Base-by-base conservation (phyloP, 2,113 vertebrate species). In the Cacatua alba region DNA sequence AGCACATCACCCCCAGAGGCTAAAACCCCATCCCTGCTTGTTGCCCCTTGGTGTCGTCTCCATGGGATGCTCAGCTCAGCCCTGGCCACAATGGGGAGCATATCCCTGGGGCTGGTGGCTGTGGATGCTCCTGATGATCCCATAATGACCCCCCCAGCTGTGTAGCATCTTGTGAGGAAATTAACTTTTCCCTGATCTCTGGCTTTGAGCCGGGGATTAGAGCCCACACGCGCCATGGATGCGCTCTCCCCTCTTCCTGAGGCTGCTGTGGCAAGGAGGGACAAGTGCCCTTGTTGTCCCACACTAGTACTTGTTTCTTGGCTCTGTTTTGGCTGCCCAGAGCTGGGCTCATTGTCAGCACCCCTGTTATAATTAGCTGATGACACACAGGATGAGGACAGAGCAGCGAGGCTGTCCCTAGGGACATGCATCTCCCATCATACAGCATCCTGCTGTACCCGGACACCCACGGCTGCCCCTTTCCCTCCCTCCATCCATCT, bases 151-250 rank as follows among this genome's bases (percentile, higher is more conserved):
- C 76, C 41, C 21, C 88, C 95, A 92, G 95, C 87, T 94, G 90
- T 76, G 88, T 68, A 95, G 82, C 91, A 76, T 94, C 91, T 83
- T 92, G 92, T 92, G 81, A 96, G 68, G 88, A 96, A 96, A 97
- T 96, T 85, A 96, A 96, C 91, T 96, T 96, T 93, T 48, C 83
- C 85, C 75, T 88, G 95, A 96, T 94, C 80, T 84, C 51, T 3
- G 2, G 93, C 69, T 94, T 71, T 74, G 52, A 70, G 51, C 28
- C 0, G 57, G 48, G 77, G 70, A 94, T 94, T 91, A 92, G 77
- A 86, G 92, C 86, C 74, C 76, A 67, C 70, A 85, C 14, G 11
- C 0, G 2, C 78, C 10, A 2, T 0, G 0, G 35, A 31, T 0
- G 0, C 63, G 35, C 88, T 81, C 65, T 68, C 29, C 46, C 41